These are phyloP conservation scores for Eurytoma californica DNA, from an alignment of 2,888 invertebrate genomes.

Conservation along the genomic window DNA sequence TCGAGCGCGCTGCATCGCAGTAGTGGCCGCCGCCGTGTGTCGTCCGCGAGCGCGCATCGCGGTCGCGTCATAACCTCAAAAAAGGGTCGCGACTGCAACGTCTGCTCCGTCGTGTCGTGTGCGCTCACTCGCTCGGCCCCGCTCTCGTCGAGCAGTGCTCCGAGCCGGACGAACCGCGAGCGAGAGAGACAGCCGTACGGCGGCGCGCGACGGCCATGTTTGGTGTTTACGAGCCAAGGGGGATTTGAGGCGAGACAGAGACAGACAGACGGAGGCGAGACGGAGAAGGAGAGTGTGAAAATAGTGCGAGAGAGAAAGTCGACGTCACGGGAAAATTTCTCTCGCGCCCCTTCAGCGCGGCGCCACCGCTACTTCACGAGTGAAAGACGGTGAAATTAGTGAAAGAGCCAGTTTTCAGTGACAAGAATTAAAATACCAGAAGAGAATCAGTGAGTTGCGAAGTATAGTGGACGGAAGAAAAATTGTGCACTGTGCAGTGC, in stretches of 20 bases:
- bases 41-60: not conserved
- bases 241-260: conserved; percentile 40
- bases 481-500: not conserved
- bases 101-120: conserved; percentile 1
- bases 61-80: conserved; percentile 49
- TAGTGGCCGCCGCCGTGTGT: not conserved
- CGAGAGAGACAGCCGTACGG: conserved; percentile 44
- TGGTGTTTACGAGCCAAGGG: conserved; percentile 74
- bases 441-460: not conserved
- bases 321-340: conserved; percentile 61
- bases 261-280: conserved; percentile 5
- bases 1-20: not conserved
- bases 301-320: conserved; percentile 1
- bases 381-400: not conserved
- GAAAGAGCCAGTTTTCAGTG: conserved; percentile 2
- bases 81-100: conserved; percentile 22
- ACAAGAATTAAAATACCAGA: not conserved
- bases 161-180: conserved; percentile 20
- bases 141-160: not conserved
- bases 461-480: not conserved
- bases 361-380: not conserved
- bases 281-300: conserved; percentile 11
- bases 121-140: conserved; percentile 1
- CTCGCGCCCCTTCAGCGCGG: conserved; percentile 30
- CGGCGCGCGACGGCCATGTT: conserved; percentile 74